phyloP scores from a whole-genome alignment of 2,113 vertebrate genomes.

The Cryptotis parvus region DNA sequence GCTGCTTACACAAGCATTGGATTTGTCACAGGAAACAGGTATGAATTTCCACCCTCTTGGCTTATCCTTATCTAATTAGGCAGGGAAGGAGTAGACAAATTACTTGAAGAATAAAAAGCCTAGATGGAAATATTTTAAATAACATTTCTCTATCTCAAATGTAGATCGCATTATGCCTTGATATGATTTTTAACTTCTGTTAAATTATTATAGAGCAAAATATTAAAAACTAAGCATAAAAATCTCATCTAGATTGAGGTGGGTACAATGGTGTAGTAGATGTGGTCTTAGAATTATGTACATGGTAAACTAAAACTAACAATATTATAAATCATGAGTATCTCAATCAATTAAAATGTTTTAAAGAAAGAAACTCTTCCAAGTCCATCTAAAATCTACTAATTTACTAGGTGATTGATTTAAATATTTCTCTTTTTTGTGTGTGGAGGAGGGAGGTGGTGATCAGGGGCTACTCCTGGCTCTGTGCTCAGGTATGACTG shows the following conservation, averaged over 20 bases:
- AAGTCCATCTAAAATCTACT: conserved; percentile 6
- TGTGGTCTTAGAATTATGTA: too few relatives aligned
- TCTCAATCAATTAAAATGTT: too few relatives aligned
- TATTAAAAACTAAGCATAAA: neutral
- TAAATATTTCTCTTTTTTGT: too few relatives aligned
- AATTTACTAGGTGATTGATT: neutral
- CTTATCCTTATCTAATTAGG: conserved; percentile 76
- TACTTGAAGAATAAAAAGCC: conserved; percentile 61
- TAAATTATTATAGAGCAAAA: conserved; percentile 25
- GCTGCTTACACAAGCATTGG: conserved; percentile 71
- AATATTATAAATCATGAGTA: too few relatives aligned
- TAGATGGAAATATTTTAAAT: conserved; percentile 53
- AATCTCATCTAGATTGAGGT: neutral
- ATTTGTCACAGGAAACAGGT: conserved; percentile 76
- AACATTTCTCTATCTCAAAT: conserved; percentile 34
- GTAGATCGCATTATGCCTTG: conserved; percentile 40
- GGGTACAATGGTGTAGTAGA: too few relatives aligned
- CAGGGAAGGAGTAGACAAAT: conserved; percentile 65
- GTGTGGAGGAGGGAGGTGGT: neutral
- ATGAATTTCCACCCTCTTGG: conserved; percentile 67
- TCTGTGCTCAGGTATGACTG: too few relatives aligned
- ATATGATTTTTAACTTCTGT: neutral
- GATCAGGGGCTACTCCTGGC: too few relatives aligned
- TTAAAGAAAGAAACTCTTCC: neutral
- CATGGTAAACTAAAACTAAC: too few relatives aligned